Conservation (phyloP, 2,113 vertebrate genomes). For the Myrmecophaga tridactyla region DNA sequence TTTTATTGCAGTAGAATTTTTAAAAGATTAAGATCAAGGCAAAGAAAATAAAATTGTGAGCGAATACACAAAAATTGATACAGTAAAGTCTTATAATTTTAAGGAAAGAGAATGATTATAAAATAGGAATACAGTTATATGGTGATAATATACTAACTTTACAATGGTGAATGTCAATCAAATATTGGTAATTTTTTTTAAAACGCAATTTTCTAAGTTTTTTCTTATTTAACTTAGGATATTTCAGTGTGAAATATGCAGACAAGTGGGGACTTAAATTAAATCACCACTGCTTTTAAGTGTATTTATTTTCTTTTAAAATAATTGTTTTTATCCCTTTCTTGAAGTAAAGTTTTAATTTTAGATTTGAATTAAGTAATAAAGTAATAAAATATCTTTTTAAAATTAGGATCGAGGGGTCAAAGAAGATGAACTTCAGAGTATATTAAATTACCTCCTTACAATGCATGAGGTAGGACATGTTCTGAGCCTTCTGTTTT, state of each 20-base stretch:
- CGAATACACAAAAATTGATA: background rate
- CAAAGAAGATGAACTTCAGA: conserved; percentile 98
- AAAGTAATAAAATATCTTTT: background rate
- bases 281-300: background rate
- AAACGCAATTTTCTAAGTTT: background rate
- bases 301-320: background rate
- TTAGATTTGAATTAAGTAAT: conserved; percentile 57
- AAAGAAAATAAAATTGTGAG: background rate
- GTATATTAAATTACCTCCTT: conserved; percentile 96
- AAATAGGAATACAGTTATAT: background rate
- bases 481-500: conserved; percentile 48
- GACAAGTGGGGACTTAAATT: background rate
- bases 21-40: background rate
- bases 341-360: conserved; percentile 7
- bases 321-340: background rate
- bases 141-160: background rate
- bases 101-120: background rate
- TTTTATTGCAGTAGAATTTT: background rate
- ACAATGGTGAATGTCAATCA: background rate
- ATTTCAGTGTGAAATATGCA: background rate
- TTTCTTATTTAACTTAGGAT: conserved; percentile 10
- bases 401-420: conserved; percentile 93
- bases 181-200: background rate
- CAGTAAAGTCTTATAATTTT: background rate
- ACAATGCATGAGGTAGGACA: conserved; percentile 98